A percentile compares a stretch with the other conserved stretches of the same genome.
Conservation (phyloP, 2,797 vertebrate genomes). For the Hypotaenidia philippensis region DNA sequence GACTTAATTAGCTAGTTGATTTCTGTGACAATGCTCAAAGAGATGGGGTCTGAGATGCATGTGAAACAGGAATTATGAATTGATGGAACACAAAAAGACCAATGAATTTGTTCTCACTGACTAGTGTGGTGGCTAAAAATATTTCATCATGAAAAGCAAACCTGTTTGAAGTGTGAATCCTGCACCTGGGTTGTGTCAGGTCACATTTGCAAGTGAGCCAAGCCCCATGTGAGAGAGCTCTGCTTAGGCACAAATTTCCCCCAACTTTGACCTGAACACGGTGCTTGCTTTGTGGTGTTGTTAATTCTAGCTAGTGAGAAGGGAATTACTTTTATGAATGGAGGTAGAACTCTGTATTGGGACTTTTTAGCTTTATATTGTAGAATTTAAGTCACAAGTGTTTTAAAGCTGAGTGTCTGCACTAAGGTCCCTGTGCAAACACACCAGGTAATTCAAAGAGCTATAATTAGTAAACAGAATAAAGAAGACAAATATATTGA, state of each 20-base stretch:
- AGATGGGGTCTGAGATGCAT: neutral
- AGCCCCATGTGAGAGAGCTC: rapidly evolving
- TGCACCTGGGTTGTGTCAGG: neutral
- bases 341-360: neutral
- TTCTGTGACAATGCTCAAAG: neutral
- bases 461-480: neutral
- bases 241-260: neutral
- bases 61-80: neutral
- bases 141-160: neutral
- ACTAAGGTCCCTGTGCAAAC: neutral
- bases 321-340: neutral
- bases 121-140: neutral
- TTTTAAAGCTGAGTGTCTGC: neutral
- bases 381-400: neutral
- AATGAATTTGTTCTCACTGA: neutral
- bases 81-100: neutral
- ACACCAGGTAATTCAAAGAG: neutral
- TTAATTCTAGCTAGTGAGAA: neutral
- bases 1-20: neutral
- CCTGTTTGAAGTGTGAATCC: neutral
- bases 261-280: neutral
- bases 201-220: neutral
- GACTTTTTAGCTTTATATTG: neutral
- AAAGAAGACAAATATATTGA: neutral
- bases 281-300: neutral